Base-by-base conservation (phyloP, 2,888 invertebrate genomes). In the Eupeodes luniger region DNA sequence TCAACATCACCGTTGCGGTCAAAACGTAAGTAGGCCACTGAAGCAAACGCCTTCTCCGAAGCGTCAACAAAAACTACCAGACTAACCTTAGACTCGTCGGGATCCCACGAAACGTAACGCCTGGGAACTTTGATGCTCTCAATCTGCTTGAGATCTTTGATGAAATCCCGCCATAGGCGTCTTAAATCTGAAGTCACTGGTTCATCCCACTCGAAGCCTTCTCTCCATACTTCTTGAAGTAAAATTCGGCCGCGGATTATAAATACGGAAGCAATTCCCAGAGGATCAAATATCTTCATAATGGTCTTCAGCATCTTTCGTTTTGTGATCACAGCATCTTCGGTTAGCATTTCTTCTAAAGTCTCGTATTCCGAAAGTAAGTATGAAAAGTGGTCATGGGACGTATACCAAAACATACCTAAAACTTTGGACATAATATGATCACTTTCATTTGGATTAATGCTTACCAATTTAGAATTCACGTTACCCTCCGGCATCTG, bases 171-270 rank as follows among this genome's bases (percentile, higher is more conserved):
- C 57, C 76, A 77, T 14, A 10, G 3, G 4, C 55, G 57, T 55
- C 55, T 27, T 27, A 77, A 44, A 12, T 55, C 47, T 57, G 34
- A 66, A 34, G 53, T 55, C 34, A 27, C 27, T 27, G 27, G 1
- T 40, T 57, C 66, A 10, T 77, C 77, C 77, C 66, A 78, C 5
- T 78, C 78, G 3, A n/a, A n/a, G n/a, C 57, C 61, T 19, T 61
- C 78, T 49, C 59, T 36, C 67, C 78, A 59, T 16, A 78, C 78
- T 5, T 76, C 76, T 44, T 76, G 76, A 14, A 76, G 40, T 10
- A 64, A 12, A 7, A 78, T 61, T 7, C 78, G 67, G 1, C 57
- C 78, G 5, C 69, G 78, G 7, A 78, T 78, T 4, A 78, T 61
- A 34, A 66, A 67, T 16, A 16, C 44, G 14, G 78, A 67, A 9